A percentile compares a stretch with the other conserved stretches of the same genome.
Conservation (phyloP, 2,888 invertebrate species). For the Xestia xanthographa region DNA sequence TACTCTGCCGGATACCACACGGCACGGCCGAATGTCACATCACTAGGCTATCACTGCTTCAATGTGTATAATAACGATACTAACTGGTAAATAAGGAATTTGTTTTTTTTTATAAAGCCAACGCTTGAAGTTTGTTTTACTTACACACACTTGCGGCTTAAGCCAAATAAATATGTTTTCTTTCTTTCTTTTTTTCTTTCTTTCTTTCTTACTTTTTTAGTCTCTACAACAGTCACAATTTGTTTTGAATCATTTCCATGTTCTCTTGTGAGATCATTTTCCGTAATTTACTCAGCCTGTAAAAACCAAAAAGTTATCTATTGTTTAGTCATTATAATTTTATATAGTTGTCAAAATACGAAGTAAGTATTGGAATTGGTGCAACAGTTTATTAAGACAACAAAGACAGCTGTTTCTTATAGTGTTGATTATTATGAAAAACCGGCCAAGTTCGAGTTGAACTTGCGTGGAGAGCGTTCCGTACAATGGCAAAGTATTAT, state of each 20-base stretch:
- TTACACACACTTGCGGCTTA: too few relatives aligned
- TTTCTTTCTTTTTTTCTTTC: too few relatives aligned
- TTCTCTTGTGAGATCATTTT: background rate
- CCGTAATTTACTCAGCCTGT: background rate
- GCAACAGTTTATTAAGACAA: background rate
- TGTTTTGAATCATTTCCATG: background rate
- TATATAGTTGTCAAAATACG: background rate
- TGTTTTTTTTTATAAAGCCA: too few relatives aligned
- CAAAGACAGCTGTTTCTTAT: slow-evolving; percentile 1
- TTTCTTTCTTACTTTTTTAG: too few relatives aligned
- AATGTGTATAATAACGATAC: background rate
- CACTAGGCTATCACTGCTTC: too few relatives aligned
- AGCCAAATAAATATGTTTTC: too few relatives aligned
- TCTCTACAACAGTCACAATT: background rate
- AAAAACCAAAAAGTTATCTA: too few relatives aligned
- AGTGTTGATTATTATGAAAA: background rate
- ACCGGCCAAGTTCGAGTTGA: too few relatives aligned
- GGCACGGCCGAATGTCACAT: too few relatives aligned
- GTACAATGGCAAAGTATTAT: too few relatives aligned
- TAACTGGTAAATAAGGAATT: background rate
- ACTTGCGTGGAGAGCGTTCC: too few relatives aligned
- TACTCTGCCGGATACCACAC: too few relatives aligned
- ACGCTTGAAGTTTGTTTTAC: background rate
- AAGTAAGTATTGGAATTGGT: background rate
- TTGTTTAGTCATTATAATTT: background rate